Evolutionary conservation across 2,113 vertebrate genomes (phyloP).

Genomic region (Excalfactoria chinensis): DNA sequence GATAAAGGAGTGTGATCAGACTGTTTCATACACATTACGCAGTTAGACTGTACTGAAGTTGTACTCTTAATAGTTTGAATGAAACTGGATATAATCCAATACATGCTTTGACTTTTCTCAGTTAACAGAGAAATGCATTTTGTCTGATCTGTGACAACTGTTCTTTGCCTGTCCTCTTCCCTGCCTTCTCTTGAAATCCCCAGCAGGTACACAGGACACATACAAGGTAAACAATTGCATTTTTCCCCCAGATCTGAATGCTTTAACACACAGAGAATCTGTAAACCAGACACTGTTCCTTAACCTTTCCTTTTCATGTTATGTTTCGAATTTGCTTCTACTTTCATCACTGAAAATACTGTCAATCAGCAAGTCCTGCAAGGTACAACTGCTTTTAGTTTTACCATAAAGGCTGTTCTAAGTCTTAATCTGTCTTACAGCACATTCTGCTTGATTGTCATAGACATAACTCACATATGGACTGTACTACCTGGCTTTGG

Average conservation of each 20-base stretch:
- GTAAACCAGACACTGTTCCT: not conserved
- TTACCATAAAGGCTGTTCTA: not conserved
- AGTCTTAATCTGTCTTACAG: not conserved
- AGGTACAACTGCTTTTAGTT: not conserved
- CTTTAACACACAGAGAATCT: not conserved
- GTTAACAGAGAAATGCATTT: not conserved
- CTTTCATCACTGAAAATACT: not conserved
- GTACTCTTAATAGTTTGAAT: not conserved
- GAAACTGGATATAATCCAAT: not conserved
- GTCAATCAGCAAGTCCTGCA: not conserved
- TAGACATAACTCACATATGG: not conserved
- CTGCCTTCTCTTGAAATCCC: not conserved
- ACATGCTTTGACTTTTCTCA: accelerated
- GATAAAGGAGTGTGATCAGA: not conserved
- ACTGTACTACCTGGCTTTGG: not conserved
- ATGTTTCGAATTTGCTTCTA: not conserved
- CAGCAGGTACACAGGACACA: not conserved
- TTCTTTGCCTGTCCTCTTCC: not conserved
- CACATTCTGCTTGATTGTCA: not conserved
- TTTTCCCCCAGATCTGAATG: not conserved
- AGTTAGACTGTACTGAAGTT: accelerated
- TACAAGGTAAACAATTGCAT: not conserved
- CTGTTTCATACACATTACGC: accelerated
- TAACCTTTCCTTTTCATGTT: not conserved
- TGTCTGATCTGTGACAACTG: not conserved